Evolutionary conservation across 2,888 invertebrate genomes (phyloP).

Genomic region (Diaphora mendica): DNA sequence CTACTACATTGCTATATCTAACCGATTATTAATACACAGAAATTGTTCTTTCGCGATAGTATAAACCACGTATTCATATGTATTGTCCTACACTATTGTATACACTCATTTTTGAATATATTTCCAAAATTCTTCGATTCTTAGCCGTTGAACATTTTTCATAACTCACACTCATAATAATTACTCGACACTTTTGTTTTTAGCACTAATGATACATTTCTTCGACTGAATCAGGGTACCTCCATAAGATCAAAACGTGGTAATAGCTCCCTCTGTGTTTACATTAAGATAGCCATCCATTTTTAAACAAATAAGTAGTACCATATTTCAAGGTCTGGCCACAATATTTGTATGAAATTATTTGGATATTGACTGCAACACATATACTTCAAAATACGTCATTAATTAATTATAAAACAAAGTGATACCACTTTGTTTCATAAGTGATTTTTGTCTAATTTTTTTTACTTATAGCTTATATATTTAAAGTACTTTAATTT

Average conservation of each 20-base stretch:
- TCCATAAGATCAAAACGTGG: not conserved
- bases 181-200: not conserved
- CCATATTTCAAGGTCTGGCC: constrained; percentile 33
- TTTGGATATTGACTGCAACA: constrained; percentile 42
- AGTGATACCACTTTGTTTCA: constrained; percentile 5
- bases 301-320: constrained; percentile 5
- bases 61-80: not conserved
- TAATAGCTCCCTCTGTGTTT: not conserved
- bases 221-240: not conserved
- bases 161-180: not conserved
- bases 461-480: not conserved
- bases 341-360: constrained; percentile 14
- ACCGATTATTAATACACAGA: not conserved
- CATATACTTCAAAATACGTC: not conserved
- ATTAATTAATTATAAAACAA: no score
- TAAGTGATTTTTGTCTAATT: not conserved
- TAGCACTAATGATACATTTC: not conserved
- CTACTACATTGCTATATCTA: not conserved
- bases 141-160: not conserved
- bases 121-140: no score
- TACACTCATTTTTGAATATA: no score
- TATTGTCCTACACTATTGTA: not conserved
- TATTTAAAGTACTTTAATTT: constrained; percentile 4
- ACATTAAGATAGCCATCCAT: not conserved
- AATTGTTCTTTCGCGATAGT: not conserved